Evolutionary conservation across 2,888 invertebrate species (phyloP), one percentile per base, ranked within the genome.

Genomic region (Caenorhabditis sinica): DNA sequence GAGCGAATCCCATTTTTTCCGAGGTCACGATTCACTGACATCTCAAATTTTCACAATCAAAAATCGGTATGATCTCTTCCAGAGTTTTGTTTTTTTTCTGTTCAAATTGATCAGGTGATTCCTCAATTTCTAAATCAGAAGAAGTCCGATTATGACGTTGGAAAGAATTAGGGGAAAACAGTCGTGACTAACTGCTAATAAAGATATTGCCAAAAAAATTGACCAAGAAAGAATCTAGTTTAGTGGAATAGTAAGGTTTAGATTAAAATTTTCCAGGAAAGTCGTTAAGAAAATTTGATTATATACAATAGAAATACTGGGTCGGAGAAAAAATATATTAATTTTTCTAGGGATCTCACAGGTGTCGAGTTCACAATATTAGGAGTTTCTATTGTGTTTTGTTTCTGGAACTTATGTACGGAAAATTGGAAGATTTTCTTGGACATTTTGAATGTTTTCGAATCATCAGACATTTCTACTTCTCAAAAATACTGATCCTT

Each of bases 21-120:
- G 17, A 25, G 28, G 8, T 15, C 53, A 40, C 40, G 13, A 6
- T 40, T 40, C 30, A 17, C 30, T n/a, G 30, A 33, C 36, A 20
- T n/a, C 61, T 33, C 61, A n/a, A 28, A 33, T 17, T 60, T 61
- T 61, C 30, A 36, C 30, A 28, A 61, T 61, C 53, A 56, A 56
- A 25, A 56, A 56, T 56, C 53, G 8, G 28, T 28, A 17, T 8
- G 23, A 51, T 51, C 51, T 51, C 51, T 51, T 65, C 17, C 45
- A 30, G 15, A 15, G 17, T 33, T 6, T 13, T 51, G 23, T 51
- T 23, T 51, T 51, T 20, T 23, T 51, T 13, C 20, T 40, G 2
- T 56, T 25, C 13, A 1, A 2, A 49, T 56, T 56, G 13, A 25
- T 56, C 53, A 56, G 28, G 28, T 56, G 53, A 56, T 28, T 56